A percentile compares a stretch with the other conserved stretches of the same genome.
Evolutionary conservation across 2,113 vertebrate genomes (phyloP).

Genomic region (Nothoprocta perdicaria): DNA sequence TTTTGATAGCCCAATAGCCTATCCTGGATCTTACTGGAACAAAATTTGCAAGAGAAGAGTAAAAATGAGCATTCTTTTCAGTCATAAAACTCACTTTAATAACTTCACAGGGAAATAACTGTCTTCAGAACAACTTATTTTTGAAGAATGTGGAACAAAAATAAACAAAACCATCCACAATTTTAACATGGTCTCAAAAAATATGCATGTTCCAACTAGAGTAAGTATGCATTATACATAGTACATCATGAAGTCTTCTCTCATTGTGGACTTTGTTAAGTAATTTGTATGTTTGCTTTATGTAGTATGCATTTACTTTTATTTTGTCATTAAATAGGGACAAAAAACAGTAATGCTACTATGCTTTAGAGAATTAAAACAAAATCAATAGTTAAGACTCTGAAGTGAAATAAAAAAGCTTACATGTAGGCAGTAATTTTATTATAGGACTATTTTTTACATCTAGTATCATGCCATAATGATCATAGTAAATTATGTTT

Average conservation of each 20-base stretch:
- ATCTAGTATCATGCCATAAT: not conserved
- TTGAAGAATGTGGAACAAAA: not conserved
- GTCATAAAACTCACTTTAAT: not conserved
- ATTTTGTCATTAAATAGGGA: not conserved
- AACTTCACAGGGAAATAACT: not conserved
- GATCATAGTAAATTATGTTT: not conserved
- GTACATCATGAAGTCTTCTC: not conserved
- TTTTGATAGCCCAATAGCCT: not conserved
- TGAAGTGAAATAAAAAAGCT: not conserved
- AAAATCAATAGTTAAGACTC: not conserved
- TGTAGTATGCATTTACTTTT: not conserved
- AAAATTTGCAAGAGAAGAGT: not conserved
- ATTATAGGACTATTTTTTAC: not conserved
- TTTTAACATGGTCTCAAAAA: not conserved
- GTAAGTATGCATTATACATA: not conserved
- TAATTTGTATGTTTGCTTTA: not conserved
- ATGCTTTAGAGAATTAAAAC: not conserved
- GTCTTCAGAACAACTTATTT: not conserved
- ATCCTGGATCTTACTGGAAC: not conserved
- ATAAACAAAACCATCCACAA: not conserved
- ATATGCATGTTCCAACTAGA: not conserved
- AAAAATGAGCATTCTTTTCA: not conserved
- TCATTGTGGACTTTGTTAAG: not conserved
- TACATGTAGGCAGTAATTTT: not conserved
- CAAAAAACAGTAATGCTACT: not conserved